These are phyloP conservation scores for Coilia nasus DNA, from an alignment of 2,797 vertebrate species.

Conservation along the genomic window DNA sequence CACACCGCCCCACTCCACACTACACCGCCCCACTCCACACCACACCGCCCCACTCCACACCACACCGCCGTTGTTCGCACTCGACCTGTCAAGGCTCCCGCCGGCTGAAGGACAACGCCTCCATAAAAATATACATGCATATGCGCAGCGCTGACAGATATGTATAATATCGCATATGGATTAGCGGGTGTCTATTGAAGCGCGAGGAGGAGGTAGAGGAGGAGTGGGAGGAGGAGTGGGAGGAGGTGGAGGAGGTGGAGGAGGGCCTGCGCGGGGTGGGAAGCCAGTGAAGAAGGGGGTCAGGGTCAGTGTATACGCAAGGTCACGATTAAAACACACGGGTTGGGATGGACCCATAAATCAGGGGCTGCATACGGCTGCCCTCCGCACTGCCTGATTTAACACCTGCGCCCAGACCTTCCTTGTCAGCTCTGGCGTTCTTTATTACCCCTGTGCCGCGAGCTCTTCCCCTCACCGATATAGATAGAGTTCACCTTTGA, in stretches of 20 bases:
- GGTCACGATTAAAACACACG: conserved; percentile 66
- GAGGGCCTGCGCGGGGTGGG: neutral
- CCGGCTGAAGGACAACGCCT: conserved; percentile 45
- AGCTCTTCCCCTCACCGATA: conserved; percentile 43
- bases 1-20: conserved; percentile 14
- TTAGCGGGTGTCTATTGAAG: conserved; percentile 46
- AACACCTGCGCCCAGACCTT: conserved; percentile 67
- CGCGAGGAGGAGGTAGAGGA: conserved; percentile 16
- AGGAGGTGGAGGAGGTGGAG: no score
- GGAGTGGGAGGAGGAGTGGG: neutral
- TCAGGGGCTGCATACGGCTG: conserved; percentile 57
- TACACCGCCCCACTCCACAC: neutral
- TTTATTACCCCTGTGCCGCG: conserved; percentile 60
- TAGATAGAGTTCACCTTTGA: conserved; percentile 65
- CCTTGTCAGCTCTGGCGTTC: conserved; percentile 60
- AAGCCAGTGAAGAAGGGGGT: conserved; percentile 50
- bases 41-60: neutral
- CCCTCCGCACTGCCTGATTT: conserved; percentile 64
- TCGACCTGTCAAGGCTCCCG: conserved; percentile 28
- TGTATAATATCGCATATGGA: conserved; percentile 39
- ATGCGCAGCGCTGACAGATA: conserved; percentile 17
- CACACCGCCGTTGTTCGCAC: neutral
- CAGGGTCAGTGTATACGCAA: conserved; percentile 64
- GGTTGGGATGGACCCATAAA: conserved; percentile 60
- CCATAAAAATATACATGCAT: conserved; percentile 45